phyloP scores from a whole-genome alignment of 2,888 invertebrate genomes.

The Drosophila fulvimacula region DNA sequence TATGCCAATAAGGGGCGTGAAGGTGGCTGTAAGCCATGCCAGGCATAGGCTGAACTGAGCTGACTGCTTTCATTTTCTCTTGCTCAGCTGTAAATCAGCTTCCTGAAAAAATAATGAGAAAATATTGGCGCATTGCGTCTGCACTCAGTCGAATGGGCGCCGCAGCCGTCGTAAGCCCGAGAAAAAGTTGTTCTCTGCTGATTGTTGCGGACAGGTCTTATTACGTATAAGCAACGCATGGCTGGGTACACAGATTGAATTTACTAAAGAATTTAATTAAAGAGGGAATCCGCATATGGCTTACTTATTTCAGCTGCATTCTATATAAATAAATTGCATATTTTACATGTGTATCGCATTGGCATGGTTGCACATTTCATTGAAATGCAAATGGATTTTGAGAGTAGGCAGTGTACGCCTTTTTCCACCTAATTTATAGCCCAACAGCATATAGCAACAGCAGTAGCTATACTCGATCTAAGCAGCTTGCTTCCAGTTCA shows the following conservation, averaged over 20 bases:
- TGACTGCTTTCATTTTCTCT: constrained; percentile 29
- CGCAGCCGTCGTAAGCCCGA: background rate
- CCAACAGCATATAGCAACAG: background rate
- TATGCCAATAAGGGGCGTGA: constrained; percentile 26
- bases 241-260: background rate
- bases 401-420: background rate
- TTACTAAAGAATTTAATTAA: background rate
- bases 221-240: constrained; percentile 19
- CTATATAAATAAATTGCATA: background rate
- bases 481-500: constrained; percentile 17
- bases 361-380: background rate
- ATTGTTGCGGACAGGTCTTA: constrained; percentile 6
- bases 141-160: background rate
- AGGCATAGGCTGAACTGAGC: constrained; percentile 3
- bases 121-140: constrained; percentile 58
- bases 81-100: constrained; percentile 40
- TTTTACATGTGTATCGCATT: constrained; percentile 5
- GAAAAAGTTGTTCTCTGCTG: background rate
- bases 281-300: background rate
- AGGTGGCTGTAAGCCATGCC: constrained; percentile 12
- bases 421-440: constrained; percentile 27
- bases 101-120: constrained; percentile 60
- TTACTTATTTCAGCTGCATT: background rate
- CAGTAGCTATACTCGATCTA: constrained; percentile 10
- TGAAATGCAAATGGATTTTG: constrained; percentile 17